phyloP scores from a whole-genome alignment of 2,888 invertebrate genomes.

The Ametastegia equiseti region DNA sequence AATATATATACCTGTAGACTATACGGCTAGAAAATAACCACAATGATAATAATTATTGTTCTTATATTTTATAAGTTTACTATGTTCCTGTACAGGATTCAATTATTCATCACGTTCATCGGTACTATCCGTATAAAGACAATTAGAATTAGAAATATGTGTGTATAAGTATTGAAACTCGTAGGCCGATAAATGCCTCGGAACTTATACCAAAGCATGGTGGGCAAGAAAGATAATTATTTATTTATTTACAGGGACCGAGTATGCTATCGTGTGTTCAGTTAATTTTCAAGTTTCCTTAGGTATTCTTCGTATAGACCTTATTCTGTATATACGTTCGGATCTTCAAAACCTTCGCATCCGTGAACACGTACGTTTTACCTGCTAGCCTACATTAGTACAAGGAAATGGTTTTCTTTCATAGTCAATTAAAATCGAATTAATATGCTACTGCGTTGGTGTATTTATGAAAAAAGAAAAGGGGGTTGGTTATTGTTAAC shows the following conservation, averaged over 20 bases:
- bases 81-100: not conserved
- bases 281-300: not conserved
- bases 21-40: not conserved
- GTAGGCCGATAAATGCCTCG: constrained; percentile 6
- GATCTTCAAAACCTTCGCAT: too few species aligned
- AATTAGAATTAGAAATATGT: constrained; percentile 16
- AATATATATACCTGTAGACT: too few species aligned
- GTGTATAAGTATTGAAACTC: not conserved
- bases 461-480: too few species aligned
- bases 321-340: not conserved
- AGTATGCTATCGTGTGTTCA: not conserved
- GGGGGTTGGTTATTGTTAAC: constrained; percentile 61
- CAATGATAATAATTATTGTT: not conserved
- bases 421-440: constrained; percentile 69
- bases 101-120: constrained; percentile 30
- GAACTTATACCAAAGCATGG: not conserved
- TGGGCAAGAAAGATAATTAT: constrained; percentile 35
- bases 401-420: constrained; percentile 60
- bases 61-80: constrained; percentile 12
- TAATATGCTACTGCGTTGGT: constrained; percentile 62
- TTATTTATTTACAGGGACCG: constrained; percentile 28
- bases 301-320: constrained; percentile 13
- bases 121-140: not conserved
- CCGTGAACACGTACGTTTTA: not conserved
- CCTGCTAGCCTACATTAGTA: constrained; percentile 4